Conservation (phyloP, 2,113 vertebrate genomes). For the Coturnix japonica region DNA sequence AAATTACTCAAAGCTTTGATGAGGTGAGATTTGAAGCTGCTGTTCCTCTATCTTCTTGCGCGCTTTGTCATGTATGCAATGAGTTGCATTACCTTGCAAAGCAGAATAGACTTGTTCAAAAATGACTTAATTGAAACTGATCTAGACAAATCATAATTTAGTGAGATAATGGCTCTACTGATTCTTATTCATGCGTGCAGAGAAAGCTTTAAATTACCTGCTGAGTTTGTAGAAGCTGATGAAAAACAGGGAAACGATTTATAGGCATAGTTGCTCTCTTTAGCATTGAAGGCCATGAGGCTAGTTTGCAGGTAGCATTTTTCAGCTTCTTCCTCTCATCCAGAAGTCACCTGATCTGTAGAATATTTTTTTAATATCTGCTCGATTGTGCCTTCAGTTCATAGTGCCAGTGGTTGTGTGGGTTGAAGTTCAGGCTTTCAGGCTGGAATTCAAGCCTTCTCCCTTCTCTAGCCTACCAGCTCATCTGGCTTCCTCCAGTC, state of each 20-base stretch:
- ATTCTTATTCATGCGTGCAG: background rate
- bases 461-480: background rate
- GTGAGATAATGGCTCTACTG: background rate
- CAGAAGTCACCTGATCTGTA: background rate
- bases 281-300: background rate
- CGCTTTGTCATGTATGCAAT: background rate
- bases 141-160: constrained; percentile 37
- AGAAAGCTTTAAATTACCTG: constrained; percentile 28
- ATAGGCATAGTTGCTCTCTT: background rate
- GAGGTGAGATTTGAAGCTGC: background rate
- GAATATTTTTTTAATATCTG: background rate
- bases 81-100: background rate
- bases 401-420: background rate
- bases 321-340: background rate
- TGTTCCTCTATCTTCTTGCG: background rate
- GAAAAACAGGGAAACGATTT: background rate
- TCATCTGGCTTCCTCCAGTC: background rate
- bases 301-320: background rate
- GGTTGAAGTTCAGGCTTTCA: background rate
- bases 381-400: background rate
- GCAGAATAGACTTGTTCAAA: constrained; percentile 42
- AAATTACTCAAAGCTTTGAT: background rate
- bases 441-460: background rate
- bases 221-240: background rate
- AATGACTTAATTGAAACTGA: constrained; percentile 60